Evolutionary conservation across 1,140 invertebrate genomes (phyloP).

Genomic region (Lamellibrachia luymesi): DNA sequence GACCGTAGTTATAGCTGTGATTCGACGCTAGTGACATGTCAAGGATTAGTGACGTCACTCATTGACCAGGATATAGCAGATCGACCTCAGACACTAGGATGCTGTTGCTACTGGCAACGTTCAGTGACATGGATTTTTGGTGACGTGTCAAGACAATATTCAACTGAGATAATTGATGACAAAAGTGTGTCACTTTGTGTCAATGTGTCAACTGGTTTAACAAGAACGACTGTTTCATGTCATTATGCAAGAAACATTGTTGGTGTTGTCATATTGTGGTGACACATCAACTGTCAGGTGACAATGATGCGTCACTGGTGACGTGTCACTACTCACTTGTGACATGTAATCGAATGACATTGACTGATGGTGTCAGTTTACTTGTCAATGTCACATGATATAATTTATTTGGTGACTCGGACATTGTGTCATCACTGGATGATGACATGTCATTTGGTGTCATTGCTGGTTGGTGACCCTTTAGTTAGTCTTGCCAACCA

Average conservation of each 20-base stretch:
- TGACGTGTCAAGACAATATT: not conserved
- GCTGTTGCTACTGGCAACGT: not conserved
- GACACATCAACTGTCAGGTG: not conserved
- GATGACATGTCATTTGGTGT: not conserved
- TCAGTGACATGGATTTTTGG: not conserved
- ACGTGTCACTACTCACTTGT: not conserved
- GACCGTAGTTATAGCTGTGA: not conserved
- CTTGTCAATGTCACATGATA: not conserved
- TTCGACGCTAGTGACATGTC: not conserved
- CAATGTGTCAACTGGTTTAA: not conserved
- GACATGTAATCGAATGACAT: not conserved
- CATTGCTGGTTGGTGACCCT: not conserved
- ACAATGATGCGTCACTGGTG: not conserved
- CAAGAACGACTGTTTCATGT: not conserved
- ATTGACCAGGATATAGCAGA: not conserved
- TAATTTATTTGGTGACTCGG: not conserved
- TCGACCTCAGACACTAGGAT: not conserved
- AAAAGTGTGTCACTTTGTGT: not conserved
- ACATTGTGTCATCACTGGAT: not conserved
- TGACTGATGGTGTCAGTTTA: not conserved
- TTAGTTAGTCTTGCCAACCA: not conserved
- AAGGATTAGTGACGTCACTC: not conserved
- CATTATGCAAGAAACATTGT: not conserved
- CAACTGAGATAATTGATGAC: not conserved
- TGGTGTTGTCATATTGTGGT: not conserved